A percentile compares a stretch with the other conserved stretches of the same genome.
These are phyloP conservation scores for Streptopelia turtur DNA, from an alignment of 2,797 vertebrate genomes.

Conservation along the genomic window DNA sequence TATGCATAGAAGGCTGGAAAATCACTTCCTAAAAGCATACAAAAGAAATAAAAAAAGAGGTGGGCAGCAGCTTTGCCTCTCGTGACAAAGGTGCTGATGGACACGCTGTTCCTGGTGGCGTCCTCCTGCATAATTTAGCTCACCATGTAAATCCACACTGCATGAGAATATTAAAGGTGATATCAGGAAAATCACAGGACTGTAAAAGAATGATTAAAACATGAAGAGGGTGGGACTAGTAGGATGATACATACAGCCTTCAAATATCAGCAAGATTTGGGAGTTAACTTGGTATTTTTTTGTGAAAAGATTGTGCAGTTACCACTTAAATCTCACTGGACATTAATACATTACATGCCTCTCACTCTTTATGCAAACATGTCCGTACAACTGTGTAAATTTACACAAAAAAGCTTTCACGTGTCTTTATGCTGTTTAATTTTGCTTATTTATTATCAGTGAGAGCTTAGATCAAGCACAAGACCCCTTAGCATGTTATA, in stretches of 20 bases:
- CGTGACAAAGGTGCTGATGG: not conserved
- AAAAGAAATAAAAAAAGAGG: not conserved
- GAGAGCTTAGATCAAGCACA: not conserved
- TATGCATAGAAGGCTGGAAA: not conserved
- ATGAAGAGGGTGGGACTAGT: not conserved
- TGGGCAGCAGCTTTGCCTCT: not conserved
- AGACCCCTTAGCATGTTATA: not conserved
- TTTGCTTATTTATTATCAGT: not conserved
- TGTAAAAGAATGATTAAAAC: conserved; percentile 32
- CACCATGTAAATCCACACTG: conserved; percentile 10
- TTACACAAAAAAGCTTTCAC: not conserved
- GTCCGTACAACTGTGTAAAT: not conserved
- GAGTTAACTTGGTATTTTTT: not conserved
- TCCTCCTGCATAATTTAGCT: conserved; percentile 39
- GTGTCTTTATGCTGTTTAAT: not conserved
- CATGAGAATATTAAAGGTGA: not conserved
- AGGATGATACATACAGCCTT: not conserved
- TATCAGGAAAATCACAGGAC: conserved; percentile 9
- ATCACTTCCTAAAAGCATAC: not conserved
- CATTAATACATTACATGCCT: not conserved
- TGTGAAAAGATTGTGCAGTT: not conserved
- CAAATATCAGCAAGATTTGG: not conserved
- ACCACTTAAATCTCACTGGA: not conserved
- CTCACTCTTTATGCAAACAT: not conserved
- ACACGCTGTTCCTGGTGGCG: conserved; percentile 3